Evolutionary conservation across 2,797 vertebrate genomes (phyloP).

Genomic region (Acipenser oxyrinchus): DNA sequence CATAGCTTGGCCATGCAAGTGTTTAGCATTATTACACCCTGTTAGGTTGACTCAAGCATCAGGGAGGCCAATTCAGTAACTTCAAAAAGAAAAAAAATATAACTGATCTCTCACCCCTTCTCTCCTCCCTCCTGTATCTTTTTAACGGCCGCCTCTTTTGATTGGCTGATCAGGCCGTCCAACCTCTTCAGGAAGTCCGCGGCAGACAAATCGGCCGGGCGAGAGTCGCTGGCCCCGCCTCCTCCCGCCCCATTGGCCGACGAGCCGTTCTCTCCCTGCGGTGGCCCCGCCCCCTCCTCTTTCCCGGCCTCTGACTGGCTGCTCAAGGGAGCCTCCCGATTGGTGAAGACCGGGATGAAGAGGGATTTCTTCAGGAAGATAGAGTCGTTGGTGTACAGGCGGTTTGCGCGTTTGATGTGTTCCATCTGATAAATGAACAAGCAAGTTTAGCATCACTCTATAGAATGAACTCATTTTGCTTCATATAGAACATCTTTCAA

Average conservation of each 20-base stretch:
- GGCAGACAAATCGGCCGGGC: conserved; percentile 52
- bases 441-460: not conserved
- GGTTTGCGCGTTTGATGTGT: conserved; percentile 80
- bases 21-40: too few species aligned
- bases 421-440: conserved; percentile 67
- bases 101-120: conserved; percentile 42
- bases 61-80: too few species aligned
- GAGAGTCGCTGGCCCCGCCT: not conserved
- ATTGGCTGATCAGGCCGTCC: conserved; percentile 73
- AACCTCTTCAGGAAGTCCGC: conserved; percentile 73
- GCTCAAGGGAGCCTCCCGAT: conserved; percentile 31
- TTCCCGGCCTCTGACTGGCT: conserved; percentile 27
- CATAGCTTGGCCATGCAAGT: too few species aligned
- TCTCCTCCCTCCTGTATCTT: conserved; percentile 48
- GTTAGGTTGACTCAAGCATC: too few species aligned
- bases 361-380: conserved; percentile 82
- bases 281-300: conserved; percentile 22
- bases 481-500: too few species aligned
- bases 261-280: conserved; percentile 22
- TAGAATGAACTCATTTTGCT: not conserved
- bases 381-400: conserved; percentile 86
- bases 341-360: conserved; percentile 65
- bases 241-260: conserved; percentile 5
- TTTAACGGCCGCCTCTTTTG: conserved; percentile 69
- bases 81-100: fast-evolving